A percentile compares a stretch with the other conserved stretches of the same genome.
These are phyloP conservation scores for Dusona sp. DNA, from an alignment of 2,888 invertebrate genomes.

Conservation along the genomic window DNA sequence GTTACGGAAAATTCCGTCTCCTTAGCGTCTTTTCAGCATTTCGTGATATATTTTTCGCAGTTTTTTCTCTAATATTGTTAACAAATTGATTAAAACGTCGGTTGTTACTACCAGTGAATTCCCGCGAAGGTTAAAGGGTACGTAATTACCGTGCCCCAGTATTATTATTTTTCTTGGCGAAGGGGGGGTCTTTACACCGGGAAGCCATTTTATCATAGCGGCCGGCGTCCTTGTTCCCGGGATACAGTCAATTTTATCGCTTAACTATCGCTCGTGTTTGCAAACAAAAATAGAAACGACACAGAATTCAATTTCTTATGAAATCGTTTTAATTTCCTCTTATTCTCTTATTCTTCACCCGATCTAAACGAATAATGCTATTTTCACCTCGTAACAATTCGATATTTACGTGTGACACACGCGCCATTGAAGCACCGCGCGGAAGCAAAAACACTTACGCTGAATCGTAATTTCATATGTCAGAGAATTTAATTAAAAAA, in stretches of 20 bases:
- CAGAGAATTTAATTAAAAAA: not conserved
- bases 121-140: not conserved
- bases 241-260: not conserved
- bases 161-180: slow-evolving; percentile 6
- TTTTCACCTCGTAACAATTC: not conserved
- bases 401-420: not conserved
- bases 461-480: slow-evolving; percentile 19
- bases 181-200: slow-evolving; percentile 52
- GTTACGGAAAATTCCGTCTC: slow-evolving; percentile 57
- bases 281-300: slow-evolving; percentile 7
- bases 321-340: not conserved
- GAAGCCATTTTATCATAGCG: slow-evolving; percentile 66
- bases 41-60: not conserved
- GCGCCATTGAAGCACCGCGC: slow-evolving; percentile 38
- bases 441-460: slow-evolving; percentile 4
- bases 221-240: slow-evolving; percentile 60
- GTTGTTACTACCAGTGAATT: not conserved
- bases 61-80: slow-evolving; percentile 2
- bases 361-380: not conserved
- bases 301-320: not conserved
- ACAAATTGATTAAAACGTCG: not conserved
- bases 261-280: not conserved
- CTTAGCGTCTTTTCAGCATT: slow-evolving; percentile 26
- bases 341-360: not conserved
- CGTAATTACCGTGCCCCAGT: not conserved